Evolutionary conservation across 1,140 invertebrate genomes (phyloP).

Genomic region (Babylonia areolata): DNA sequence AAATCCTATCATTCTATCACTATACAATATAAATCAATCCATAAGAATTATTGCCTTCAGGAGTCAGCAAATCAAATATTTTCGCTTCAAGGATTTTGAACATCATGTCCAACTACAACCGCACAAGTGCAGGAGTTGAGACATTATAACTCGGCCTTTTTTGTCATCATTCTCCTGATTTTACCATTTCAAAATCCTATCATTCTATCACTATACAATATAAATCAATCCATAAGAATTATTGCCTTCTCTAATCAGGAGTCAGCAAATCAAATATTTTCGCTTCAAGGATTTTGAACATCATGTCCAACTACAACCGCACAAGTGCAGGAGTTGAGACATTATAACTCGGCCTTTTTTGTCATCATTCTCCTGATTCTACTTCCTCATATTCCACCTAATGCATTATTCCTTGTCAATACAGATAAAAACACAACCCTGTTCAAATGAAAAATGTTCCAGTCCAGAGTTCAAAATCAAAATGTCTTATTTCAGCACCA

Average conservation of each 20-base stretch:
- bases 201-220: too few species aligned
- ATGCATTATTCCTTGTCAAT: too few species aligned
- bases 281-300: slow-evolving; percentile 64
- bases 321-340: slow-evolving; percentile 35
- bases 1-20: too few species aligned
- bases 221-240: too few species aligned
- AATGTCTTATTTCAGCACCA: too few species aligned
- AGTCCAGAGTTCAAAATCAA: too few species aligned
- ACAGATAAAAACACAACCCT: too few species aligned
- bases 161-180: slow-evolving; percentile 71
- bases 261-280: slow-evolving; percentile 37
- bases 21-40: too few species aligned
- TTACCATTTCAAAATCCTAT: background rate
- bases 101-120: slow-evolving; percentile 58
- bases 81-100: slow-evolving; percentile 63
- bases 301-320: slow-evolving; percentile 55
- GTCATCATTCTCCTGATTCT: slow-evolving; percentile 70
- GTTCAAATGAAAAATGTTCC: too few species aligned
- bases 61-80: slow-evolving; percentile 25
- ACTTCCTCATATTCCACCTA: too few species aligned
- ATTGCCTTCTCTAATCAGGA: slow-evolving; percentile 16
- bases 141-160: slow-evolving; percentile 75
- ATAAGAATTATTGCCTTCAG: background rate
- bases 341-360: slow-evolving; percentile 75
- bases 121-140: slow-evolving; percentile 32